phyloP scores from a whole-genome alignment of 1,140 invertebrate genomes.

The Neotoxoptera formosana region DNA sequence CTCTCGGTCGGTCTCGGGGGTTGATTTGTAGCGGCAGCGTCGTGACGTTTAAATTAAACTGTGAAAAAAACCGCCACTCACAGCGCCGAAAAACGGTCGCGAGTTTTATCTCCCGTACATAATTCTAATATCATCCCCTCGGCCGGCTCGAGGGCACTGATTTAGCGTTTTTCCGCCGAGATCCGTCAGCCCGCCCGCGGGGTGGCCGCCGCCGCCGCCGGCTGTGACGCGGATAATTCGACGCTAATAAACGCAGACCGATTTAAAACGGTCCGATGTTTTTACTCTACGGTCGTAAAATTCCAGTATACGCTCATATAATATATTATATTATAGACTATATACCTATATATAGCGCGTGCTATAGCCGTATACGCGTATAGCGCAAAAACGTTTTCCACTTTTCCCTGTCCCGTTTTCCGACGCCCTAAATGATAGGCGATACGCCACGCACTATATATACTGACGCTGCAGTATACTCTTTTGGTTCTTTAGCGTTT shows the following conservation, averaged over 20 bases:
- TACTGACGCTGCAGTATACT: too few relatives aligned
- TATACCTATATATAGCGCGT: too few relatives aligned
- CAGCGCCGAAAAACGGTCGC: background rate
- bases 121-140: background rate
- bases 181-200: background rate
- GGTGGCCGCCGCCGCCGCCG: background rate
- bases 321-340: background rate
- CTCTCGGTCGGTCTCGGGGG: background rate
- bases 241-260: background rate
- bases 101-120: background rate
- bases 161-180: background rate
- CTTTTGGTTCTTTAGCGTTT: too few relatives aligned
- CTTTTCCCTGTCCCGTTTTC: background rate
- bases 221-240: background rate
- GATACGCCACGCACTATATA: too few relatives aligned
- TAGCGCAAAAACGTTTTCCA: background rate
- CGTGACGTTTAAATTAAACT: constrained; percentile 51
- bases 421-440: too few relatives aligned
- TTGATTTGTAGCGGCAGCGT: constrained; percentile 45
- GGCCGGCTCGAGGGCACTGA: background rate
- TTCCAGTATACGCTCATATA: background rate
- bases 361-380: too few relatives aligned
- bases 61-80: background rate
- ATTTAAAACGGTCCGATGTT: background rate
- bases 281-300: background rate